Percentiles rank a stretch among this genome's conserved stretches.
phyloP scores from a whole-genome alignment of 23 tunicate species.

The Clavelina lepadiformis region DNA sequence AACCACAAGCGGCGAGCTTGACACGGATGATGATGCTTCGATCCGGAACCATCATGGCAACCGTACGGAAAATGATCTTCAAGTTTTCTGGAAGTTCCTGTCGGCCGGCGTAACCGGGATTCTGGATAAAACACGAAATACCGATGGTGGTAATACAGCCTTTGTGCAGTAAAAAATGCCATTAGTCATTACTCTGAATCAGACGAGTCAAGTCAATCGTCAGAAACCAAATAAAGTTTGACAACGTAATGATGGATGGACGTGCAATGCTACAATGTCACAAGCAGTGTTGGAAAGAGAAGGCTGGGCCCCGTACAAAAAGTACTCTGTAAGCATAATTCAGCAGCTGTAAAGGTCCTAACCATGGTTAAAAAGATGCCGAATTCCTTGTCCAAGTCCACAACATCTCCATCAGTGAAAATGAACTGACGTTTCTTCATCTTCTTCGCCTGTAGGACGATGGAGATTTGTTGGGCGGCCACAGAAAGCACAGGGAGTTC shows the following conservation, averaged over 20 bases:
- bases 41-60: constrained; percentile 99
- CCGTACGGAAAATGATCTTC: constrained; percentile 97
- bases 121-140: constrained; percentile 51
- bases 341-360: neutral
- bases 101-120: constrained; percentile 99
- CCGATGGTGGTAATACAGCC: too few relatives aligned
- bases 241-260: too few relatives aligned
- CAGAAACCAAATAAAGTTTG: neutral
- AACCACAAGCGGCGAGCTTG: constrained; percentile 98
- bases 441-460: constrained; percentile 98
- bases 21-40: constrained; percentile 98
- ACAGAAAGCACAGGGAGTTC: constrained; percentile 99
- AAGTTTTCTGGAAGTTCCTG: constrained; percentile 98
- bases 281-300: too few relatives aligned
- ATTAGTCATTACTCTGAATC: too few relatives aligned
- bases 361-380: constrained; percentile 99
- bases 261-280: neutral
- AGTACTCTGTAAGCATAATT: neutral
- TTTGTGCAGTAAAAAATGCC: too few relatives aligned
- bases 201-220: too few relatives aligned
- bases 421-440: constrained; percentile 98
- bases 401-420: constrained; percentile 99
- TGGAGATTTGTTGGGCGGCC: constrained; percentile 98
- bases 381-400: constrained; percentile 89
- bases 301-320: neutral